Percentiles rank a stretch among this genome's conserved stretches.
phyloP scores from a whole-genome alignment of 2,888 invertebrate species.

The Eucera pruinosa region DNA sequence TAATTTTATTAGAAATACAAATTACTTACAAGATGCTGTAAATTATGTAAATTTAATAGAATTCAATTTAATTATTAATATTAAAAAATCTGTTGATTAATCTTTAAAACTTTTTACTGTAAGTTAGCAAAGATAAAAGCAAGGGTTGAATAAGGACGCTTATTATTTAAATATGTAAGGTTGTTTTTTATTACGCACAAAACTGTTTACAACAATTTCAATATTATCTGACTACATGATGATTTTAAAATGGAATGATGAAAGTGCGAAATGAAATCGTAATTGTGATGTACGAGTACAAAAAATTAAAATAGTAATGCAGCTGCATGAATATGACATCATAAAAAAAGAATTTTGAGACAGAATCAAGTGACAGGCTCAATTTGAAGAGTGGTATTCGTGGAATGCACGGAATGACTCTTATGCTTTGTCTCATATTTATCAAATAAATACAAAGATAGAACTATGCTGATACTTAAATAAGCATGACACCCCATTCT shows the following conservation, averaged over 20 bases:
- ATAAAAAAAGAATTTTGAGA: constrained; percentile 24
- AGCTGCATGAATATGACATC: constrained; percentile 21
- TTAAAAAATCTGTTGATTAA: too few relatives aligned
- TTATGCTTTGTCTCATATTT: constrained; percentile 22
- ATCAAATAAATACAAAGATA: constrained; percentile 48
- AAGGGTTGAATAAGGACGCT: constrained; percentile 7
- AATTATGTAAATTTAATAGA: too few relatives aligned
- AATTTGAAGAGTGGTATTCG: constrained; percentile 13
- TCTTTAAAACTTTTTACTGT: too few relatives aligned
- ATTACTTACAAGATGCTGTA: too few relatives aligned
- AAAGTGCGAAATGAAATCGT: constrained; percentile 44
- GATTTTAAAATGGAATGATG: constrained; percentile 62
- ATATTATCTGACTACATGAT: constrained; percentile 36
- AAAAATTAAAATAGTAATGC: constrained; percentile 42
- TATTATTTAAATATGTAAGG: constrained; percentile 33
- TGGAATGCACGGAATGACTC: constrained; percentile 19
- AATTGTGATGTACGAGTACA: constrained; percentile 43
- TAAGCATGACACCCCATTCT: constrained; percentile 48
- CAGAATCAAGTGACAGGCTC: constrained; percentile 55
- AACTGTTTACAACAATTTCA: constrained; percentile 54
- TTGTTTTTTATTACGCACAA: constrained; percentile 56
- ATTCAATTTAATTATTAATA: too few relatives aligned
- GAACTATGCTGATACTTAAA: constrained; percentile 15
- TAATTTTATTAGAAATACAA: neutral
- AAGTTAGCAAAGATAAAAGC: constrained; percentile 3